Evolutionary conservation across 1,140 invertebrate genomes (phyloP).

Genomic region (Drosophila virilis): DNA sequence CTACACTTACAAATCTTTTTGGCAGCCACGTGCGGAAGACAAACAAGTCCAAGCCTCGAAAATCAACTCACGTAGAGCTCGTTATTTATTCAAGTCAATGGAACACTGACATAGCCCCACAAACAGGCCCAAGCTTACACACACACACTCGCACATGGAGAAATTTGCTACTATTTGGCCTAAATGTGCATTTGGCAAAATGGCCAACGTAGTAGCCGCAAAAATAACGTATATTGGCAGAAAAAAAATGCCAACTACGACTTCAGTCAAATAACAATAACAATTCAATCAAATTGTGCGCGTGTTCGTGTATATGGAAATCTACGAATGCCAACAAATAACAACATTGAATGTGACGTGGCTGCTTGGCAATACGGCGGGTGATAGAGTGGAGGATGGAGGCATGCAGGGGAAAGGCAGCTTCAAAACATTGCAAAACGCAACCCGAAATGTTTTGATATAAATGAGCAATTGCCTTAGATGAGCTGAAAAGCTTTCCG

Average conservation of each 20-base stretch:
- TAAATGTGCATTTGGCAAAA: constrained; percentile 70
- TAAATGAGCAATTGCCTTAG: constrained; percentile 26
- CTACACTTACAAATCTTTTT: constrained; percentile 44
- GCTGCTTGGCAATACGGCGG: too few relatives aligned
- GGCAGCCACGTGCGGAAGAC: constrained; percentile 47
- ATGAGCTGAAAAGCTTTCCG: constrained; percentile 4
- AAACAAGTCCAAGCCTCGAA: constrained; percentile 42
- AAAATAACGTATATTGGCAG: constrained; percentile 44
- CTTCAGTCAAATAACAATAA: constrained; percentile 70
- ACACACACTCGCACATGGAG: constrained; percentile 4
- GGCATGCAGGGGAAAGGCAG: not conserved
- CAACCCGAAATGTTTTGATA: constrained; percentile 66
- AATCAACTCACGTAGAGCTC: constrained; percentile 71
- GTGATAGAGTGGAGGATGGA: too few relatives aligned
- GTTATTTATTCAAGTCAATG: constrained; percentile 67
- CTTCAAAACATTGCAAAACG: constrained; percentile 38
- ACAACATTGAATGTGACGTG: constrained; percentile 8
- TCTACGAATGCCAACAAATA: constrained; percentile 61
- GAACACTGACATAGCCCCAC: constrained; percentile 38
- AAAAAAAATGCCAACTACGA: constrained; percentile 14
- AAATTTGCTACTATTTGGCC: constrained; percentile 51
- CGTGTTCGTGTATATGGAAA: constrained; percentile 62
- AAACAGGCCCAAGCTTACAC: constrained; percentile 21
- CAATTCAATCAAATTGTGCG: constrained; percentile 78
- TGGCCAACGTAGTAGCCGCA: constrained; percentile 43